phyloP scores from a whole-genome alignment of 2,888 invertebrate species.

The Agrochola circellaris region DNA sequence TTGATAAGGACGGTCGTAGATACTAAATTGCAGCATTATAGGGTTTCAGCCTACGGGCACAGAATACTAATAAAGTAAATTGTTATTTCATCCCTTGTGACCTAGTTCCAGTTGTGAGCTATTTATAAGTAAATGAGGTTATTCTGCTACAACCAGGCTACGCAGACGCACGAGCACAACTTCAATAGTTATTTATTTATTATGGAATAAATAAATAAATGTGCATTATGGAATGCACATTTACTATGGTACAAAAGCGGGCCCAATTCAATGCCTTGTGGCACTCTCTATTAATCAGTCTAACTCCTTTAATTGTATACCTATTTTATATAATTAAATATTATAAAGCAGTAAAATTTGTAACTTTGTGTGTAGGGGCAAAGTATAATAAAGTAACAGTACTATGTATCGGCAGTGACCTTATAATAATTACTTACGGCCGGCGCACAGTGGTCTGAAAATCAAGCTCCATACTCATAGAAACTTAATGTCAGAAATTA shows the following conservation, averaged over 20 bases:
- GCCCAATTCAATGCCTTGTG: conserved; percentile 9
- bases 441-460: too few species aligned
- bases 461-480: too few species aligned
- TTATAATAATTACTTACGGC: too few species aligned
- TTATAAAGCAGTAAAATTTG: too few species aligned
- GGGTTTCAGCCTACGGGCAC: conserved; percentile 8
- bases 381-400: too few species aligned
- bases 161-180: conserved; percentile 6
- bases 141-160: conserved; percentile 9
- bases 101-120: conserved; percentile 46
- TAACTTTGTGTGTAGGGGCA: too few species aligned
- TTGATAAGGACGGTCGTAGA: not conserved
- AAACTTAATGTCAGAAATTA: too few species aligned
- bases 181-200: not conserved
- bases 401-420: too few species aligned
- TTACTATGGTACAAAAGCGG: not conserved
- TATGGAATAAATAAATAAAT: too few species aligned
- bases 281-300: not conserved
- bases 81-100: conserved; percentile 45
- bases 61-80: conserved; percentile 27
- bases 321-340: too few species aligned
- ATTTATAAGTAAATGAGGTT: conserved; percentile 43
- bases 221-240: too few species aligned
- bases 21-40: conserved; percentile 19
- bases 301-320: not conserved